Conservation (phyloP, 2,113 vertebrate species). For the Callaeas wilsoni region DNA sequence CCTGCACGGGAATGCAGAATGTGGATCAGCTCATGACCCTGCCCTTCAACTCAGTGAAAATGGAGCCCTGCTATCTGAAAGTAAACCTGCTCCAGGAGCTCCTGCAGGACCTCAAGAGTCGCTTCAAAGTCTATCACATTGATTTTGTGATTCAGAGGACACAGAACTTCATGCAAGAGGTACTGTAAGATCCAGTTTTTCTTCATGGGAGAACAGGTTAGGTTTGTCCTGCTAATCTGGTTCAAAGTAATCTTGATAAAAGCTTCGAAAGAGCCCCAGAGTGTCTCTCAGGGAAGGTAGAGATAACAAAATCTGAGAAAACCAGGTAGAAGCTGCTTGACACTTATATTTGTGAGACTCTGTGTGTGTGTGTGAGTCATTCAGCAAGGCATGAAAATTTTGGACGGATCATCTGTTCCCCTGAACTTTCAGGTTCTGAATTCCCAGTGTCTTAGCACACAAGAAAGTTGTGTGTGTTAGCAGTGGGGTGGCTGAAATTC, state of each 20-base stretch:
- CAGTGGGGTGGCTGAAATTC: not conserved
- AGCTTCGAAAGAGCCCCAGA: not conserved
- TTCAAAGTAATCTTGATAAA: conserved; percentile 20
- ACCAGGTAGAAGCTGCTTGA: not conserved
- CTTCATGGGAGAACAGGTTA: not conserved
- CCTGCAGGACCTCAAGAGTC: conserved; percentile 78
- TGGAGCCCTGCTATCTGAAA: conserved; percentile 82
- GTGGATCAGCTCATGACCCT: conserved; percentile 70
- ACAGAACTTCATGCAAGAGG: conserved; percentile 90
- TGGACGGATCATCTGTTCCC: not conserved
- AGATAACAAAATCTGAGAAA: not conserved
- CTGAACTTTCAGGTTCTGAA: not conserved
- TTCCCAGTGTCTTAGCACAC: not conserved
- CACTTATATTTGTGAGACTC: not conserved
- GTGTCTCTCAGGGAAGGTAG: not conserved
- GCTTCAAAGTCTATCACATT: conserved; percentile 78
- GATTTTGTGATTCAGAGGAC: conserved; percentile 82
- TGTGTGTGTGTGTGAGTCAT: not conserved
- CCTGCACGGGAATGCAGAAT: conserved; percentile 59
- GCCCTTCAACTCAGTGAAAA: conserved; percentile 70
- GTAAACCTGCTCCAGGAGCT: conserved; percentile 78
- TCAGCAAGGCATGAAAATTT: not conserved
- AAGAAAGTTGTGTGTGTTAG: not conserved
- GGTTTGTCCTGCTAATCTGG: not conserved
- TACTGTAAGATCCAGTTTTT: conserved; percentile 51